A percentile compares a stretch with the other conserved stretches of the same genome.
Evolutionary conservation across 37 sponge, comb jelly and placozoan species (phyloP).

Genomic region (Beroe forskalii): DNA sequence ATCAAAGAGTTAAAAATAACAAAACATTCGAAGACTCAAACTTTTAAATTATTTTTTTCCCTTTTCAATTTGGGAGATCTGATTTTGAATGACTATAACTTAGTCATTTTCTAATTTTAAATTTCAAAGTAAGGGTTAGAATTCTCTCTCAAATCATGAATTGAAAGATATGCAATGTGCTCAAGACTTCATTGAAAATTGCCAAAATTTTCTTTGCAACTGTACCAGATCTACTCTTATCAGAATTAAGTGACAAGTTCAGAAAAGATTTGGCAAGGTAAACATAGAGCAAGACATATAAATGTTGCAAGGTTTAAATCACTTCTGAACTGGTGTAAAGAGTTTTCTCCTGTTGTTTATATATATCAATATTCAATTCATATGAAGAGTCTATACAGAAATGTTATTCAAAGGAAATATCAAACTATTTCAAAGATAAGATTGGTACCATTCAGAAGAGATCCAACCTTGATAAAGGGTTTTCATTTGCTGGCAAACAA

Average conservation of each 20-base stretch:
- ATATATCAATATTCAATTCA: neutral
- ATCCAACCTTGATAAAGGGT: constrained; percentile 43
- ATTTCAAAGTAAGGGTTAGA: neutral
- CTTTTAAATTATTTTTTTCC: too few relatives aligned
- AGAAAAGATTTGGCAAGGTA: constrained; percentile 61
- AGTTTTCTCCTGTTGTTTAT: neutral
- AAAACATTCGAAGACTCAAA: too few relatives aligned
- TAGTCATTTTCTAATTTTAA: constrained; percentile 34
- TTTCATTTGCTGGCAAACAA: constrained; percentile 55
- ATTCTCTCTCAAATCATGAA: constrained; percentile 3
- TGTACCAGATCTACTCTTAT: neutral
- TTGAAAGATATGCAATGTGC: constrained; percentile 23
- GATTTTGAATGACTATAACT: neutral
- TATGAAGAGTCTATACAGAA: constrained; percentile 24
- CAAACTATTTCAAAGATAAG: constrained; percentile 43
- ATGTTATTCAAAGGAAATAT: constrained; percentile 36
- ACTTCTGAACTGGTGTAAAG: constrained; percentile 40
- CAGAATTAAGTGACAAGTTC: neutral
- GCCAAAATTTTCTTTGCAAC: neutral
- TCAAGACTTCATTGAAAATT: constrained; percentile 22
- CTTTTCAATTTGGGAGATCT: too few relatives aligned
- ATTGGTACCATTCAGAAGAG: constrained; percentile 22
- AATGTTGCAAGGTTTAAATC: constrained; percentile 26
- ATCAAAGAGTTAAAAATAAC: neutral
- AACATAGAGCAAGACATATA: constrained; percentile 46